Evolutionary conservation across 2,888 invertebrate genomes (phyloP).

Genomic region (Chymomyza amoena): DNA sequence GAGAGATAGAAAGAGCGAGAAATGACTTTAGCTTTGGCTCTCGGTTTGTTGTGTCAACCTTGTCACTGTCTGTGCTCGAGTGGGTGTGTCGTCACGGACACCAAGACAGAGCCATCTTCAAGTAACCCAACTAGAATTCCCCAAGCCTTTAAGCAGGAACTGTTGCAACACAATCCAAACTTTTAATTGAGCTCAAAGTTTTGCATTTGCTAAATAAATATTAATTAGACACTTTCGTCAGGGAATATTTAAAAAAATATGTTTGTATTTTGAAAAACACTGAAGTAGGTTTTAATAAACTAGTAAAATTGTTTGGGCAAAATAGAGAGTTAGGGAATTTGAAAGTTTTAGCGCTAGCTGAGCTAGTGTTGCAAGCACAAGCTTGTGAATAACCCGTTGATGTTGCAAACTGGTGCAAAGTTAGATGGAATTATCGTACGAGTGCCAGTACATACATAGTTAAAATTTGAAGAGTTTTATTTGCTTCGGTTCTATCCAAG

Average conservation of each 20-base stretch:
- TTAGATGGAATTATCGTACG: no score
- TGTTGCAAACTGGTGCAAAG: no score
- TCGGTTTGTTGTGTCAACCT: not conserved
- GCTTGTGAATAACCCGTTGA: no score
- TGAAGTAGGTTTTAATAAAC: no score
- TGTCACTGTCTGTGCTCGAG: conserved; percentile 17
- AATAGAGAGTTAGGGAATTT: no score
- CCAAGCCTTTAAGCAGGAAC: not conserved
- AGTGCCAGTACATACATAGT: no score
- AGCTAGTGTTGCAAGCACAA: no score
- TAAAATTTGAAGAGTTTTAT: no score
- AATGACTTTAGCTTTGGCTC: not conserved
- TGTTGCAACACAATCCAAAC: not conserved
- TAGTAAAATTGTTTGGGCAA: no score
- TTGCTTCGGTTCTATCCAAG: no score
- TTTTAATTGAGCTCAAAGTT: not conserved
- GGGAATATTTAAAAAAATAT: not conserved
- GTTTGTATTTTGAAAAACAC: not conserved
- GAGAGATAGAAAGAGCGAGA: not conserved
- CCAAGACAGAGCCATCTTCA: not conserved
- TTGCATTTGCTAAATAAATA: not conserved
- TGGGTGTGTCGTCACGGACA: conserved; percentile 37
- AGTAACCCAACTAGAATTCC: not conserved
- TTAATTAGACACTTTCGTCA: not conserved
- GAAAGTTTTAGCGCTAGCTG: no score